A percentile compares a stretch with the other conserved stretches of the same genome.
These are phyloP conservation scores for Bedellia somnulentella DNA, from an alignment of 2,888 invertebrate genomes.

Conservation along the genomic window DNA sequence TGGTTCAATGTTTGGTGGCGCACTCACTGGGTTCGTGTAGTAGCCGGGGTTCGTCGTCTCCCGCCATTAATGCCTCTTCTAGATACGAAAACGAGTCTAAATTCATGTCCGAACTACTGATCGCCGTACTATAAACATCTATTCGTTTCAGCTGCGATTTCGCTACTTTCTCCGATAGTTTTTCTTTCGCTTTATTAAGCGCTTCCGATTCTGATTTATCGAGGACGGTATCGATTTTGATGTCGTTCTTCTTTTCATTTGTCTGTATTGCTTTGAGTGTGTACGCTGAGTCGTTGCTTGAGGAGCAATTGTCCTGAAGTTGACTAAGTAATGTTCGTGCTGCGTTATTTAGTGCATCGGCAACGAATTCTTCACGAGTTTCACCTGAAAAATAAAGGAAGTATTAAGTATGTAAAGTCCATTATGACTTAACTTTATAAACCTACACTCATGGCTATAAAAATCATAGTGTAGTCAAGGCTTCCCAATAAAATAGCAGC, in stretches of 20 bases:
- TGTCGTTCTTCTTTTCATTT: constrained; percentile 23
- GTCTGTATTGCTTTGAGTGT: constrained; percentile 30
- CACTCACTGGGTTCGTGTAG: constrained; percentile 32
- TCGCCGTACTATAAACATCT: constrained; percentile 57
- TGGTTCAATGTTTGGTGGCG: too few relatives aligned
- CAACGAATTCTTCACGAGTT: constrained; percentile 36
- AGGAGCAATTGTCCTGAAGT: constrained; percentile 55
- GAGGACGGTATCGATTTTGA: constrained; percentile 15
- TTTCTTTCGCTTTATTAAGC: constrained; percentile 41
- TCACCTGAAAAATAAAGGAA: constrained; percentile 32
- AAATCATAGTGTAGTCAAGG: too few relatives aligned
- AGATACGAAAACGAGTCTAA: constrained; percentile 56
- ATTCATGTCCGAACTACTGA: constrained; percentile 53
- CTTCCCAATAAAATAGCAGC: too few relatives aligned
- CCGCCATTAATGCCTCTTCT: constrained; percentile 47
- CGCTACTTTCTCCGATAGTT: constrained; percentile 43
- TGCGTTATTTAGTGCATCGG: constrained; percentile 38
- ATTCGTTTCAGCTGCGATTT: constrained; percentile 43
- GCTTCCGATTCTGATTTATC: constrained; percentile 39
- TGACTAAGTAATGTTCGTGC: constrained; percentile 52
- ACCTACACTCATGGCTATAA: too few relatives aligned
- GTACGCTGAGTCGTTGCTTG: constrained; percentile 55
- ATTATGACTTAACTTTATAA: too few relatives aligned
- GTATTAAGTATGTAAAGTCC: too few relatives aligned
- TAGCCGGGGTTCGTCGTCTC: constrained; percentile 35